These are phyloP conservation scores for Alosa sapidissima DNA, from an alignment of 2,797 vertebrate genomes.

Conservation along the genomic window DNA sequence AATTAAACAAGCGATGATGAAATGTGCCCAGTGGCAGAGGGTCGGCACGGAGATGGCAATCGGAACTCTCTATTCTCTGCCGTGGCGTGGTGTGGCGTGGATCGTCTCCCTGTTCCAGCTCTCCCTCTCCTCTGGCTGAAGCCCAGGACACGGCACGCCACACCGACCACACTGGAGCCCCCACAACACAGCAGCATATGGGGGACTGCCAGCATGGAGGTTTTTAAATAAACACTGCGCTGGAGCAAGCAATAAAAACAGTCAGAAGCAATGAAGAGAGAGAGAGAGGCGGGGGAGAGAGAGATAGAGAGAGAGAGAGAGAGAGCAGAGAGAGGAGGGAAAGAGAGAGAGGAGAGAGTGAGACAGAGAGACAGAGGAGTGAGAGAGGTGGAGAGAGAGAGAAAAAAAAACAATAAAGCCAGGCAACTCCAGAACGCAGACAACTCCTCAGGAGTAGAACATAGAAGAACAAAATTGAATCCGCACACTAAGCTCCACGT, in stretches of 20 bases:
- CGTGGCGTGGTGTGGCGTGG: background rate
- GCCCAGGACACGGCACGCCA: background rate
- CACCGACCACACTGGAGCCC: background rate
- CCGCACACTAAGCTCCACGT: too few relatives aligned
- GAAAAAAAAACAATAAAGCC: background rate
- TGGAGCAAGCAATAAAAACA: background rate
- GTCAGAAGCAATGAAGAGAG: background rate
- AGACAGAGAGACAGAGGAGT: background rate
- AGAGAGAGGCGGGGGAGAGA: background rate
- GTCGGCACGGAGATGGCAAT: background rate
- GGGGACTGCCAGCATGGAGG: background rate
- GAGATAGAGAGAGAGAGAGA: too few relatives aligned
- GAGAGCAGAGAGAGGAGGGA: constrained; percentile 4
- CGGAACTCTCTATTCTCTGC: background rate
- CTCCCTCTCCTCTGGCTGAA: background rate
- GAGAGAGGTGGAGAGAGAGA: background rate
- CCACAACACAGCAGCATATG: background rate
- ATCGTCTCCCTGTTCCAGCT: background rate
- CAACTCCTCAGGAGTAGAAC: background rate
- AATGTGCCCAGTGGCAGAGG: constrained; percentile 61
- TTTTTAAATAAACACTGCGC: background rate
- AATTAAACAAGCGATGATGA: constrained; percentile 72
- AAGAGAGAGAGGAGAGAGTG: background rate
- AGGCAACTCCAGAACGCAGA: background rate
- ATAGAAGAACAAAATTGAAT: too few relatives aligned